Evolutionary conservation across 2,888 invertebrate species (phyloP), one percentile per base, ranked within the genome.

Genomic region (Eustalomyia histrio): DNA sequence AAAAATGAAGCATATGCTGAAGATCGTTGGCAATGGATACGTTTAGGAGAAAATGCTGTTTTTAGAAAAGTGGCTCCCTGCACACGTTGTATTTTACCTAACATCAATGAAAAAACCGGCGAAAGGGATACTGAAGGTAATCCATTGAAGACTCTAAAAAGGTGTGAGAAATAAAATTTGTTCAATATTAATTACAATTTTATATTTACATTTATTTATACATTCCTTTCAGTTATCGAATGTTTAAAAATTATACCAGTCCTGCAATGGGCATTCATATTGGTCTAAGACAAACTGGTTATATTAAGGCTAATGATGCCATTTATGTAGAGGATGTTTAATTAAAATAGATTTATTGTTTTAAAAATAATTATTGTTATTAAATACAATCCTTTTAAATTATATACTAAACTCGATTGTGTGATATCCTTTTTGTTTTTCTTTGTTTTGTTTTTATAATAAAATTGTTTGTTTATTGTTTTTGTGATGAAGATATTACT

Each of bases 1-100:
- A 93, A 93, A 0, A 91, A 92, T 1, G 85, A 90, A 58, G 89
- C 94, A 0, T 94, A 92, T 85, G 94, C 92, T 2, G 95, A 95
- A 88, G 95, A 95, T 85, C 89, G 91, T 7, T 95, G 95, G 95
- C 92, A 93, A 71, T 95, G 93, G 91, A 88, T 95, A 5, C 94
- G 93, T 87, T 94, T 95, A 69, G 85, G 84, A 24, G 71, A 86
- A 2, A 76, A 85, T 0, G 83, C 84, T 4, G 75, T 87, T 6
- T 87, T 87, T 39, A 80, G 86, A 64, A 84, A 74, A 55, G 88
- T 80, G 68, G 86, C 61, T 87, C 75, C 87, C 24, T 87, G 90
- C 88, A 87, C 80, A 85, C 93, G 94, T 85, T 95, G 95, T 86
- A 90, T 94, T n/a, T 87, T 95, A 83, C 94, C 94, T 1, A 95